A percentile compares a stretch with the other conserved stretches of the same genome.
Conservation (phyloP, 30 jellyfish, hydroid and myxozoan species). For the Aurelia coerulea region DNA sequence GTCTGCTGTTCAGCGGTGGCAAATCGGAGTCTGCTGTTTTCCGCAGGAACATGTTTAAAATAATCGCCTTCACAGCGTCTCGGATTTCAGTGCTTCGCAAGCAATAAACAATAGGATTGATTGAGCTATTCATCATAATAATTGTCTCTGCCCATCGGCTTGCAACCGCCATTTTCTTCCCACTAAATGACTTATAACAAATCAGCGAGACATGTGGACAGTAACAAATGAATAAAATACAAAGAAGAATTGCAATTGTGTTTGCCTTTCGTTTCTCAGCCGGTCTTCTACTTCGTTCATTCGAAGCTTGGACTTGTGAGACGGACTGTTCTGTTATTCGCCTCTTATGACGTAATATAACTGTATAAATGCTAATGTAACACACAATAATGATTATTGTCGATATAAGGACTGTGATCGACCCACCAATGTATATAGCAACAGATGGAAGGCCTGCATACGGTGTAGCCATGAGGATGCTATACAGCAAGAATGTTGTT, state of each 20-base stretch:
- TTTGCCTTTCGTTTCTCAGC: slow-evolving; percentile 50
- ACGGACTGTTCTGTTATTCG: slow-evolving; percentile 43
- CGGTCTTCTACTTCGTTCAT: slow-evolving; percentile 24
- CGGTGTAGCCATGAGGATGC: slow-evolving; percentile 22
- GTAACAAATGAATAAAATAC: slow-evolving; percentile 53
- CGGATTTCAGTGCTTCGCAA: slow-evolving; percentile 44
- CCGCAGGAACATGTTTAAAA: too few relatives aligned
- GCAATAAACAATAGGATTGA: slow-evolving; percentile 55
- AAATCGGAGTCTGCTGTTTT: too few relatives aligned
- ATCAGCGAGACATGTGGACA: slow-evolving; percentile 60
- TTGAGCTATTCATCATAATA: slow-evolving; percentile 45
- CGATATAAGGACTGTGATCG: slow-evolving; percentile 36
- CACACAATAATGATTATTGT: slow-evolving; percentile 39
- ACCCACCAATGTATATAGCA: slow-evolving; percentile 45
- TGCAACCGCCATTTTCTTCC: background rate
- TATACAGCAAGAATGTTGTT: slow-evolving; percentile 32
- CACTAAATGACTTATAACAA: slow-evolving; percentile 30
- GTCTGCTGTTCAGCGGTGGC: too few relatives aligned
- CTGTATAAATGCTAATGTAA: slow-evolving; percentile 53
- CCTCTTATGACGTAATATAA: slow-evolving; percentile 65
- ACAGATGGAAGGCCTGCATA: slow-evolving; percentile 30
- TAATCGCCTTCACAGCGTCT: slow-evolving; percentile 28
- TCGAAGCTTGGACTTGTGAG: slow-evolving; percentile 53
- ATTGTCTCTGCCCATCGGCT: slow-evolving; percentile 44
- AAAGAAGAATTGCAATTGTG: slow-evolving; percentile 51